These are phyloP conservation scores for Avahi laniger DNA, from an alignment of 2,797 vertebrate genomes.

Conservation along the genomic window DNA sequence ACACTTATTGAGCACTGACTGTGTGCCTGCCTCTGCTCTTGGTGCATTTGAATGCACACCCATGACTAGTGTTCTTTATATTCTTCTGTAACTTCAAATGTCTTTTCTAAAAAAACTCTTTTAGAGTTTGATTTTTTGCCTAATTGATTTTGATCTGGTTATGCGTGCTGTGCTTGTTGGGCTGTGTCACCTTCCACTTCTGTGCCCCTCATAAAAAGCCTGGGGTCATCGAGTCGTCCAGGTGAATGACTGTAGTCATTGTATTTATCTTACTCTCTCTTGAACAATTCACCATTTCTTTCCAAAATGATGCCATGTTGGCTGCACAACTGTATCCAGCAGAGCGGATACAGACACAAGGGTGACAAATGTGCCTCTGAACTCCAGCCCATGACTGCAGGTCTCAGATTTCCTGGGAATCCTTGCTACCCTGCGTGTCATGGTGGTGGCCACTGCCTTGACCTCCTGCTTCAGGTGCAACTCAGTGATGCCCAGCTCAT, in stretches of 20 bases:
- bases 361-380: background rate
- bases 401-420: background rate
- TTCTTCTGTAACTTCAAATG: background rate
- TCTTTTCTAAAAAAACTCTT: background rate
- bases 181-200: background rate
- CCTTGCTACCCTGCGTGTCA: background rate
- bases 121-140: background rate
- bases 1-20: background rate
- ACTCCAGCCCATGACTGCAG: background rate
- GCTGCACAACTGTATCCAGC: background rate
- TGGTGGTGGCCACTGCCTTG: background rate
- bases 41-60: background rate
- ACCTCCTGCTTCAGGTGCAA: background rate
- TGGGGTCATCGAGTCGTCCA: background rate
- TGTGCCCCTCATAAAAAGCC: background rate
- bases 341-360: background rate
- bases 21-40: background rate
- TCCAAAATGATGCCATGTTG: background rate
- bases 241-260: background rate
- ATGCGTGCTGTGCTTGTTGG: background rate
- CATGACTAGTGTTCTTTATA: background rate
- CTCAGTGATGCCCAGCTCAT: background rate
- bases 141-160: background rate
- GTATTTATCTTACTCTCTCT: background rate
- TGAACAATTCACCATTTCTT: background rate